These are phyloP conservation scores for Rhabdomys pumilio DNA, from an alignment of 2,797 vertebrate species.

Conservation along the genomic window DNA sequence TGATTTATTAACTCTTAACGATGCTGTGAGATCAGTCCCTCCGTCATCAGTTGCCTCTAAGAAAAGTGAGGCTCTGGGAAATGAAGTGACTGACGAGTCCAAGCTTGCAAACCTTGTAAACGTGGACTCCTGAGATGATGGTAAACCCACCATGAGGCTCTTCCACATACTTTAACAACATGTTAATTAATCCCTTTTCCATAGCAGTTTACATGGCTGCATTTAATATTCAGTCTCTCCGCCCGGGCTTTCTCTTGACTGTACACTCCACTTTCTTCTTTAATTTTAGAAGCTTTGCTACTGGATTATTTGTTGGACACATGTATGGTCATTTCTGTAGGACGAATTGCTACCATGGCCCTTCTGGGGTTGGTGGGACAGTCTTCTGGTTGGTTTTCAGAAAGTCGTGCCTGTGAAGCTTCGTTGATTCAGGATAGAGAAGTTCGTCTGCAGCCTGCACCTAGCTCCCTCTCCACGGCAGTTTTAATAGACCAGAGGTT, in stretches of 20 bases:
- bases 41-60: background rate
- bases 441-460: background rate
- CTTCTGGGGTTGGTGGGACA: background rate
- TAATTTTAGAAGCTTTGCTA: constrained; percentile 2
- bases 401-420: background rate
- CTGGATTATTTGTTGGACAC: background rate
- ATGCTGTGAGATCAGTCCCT: background rate
- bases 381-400: background rate
- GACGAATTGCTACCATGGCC: background rate
- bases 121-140: background rate
- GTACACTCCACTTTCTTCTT: background rate
- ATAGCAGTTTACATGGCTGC: background rate
- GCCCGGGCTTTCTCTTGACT: background rate
- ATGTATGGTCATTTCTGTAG: background rate
- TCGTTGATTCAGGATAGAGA: background rate
- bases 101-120: background rate
- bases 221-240: background rate
- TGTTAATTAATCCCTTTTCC: background rate
- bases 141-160: background rate
- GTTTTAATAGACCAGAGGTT: background rate
- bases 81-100: background rate
- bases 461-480: background rate
- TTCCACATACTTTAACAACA: background rate
- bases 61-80: background rate
- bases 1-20: background rate